Conservation (phyloP, 2,797 vertebrate genomes). For the Hephaestus fuliginosus region DNA sequence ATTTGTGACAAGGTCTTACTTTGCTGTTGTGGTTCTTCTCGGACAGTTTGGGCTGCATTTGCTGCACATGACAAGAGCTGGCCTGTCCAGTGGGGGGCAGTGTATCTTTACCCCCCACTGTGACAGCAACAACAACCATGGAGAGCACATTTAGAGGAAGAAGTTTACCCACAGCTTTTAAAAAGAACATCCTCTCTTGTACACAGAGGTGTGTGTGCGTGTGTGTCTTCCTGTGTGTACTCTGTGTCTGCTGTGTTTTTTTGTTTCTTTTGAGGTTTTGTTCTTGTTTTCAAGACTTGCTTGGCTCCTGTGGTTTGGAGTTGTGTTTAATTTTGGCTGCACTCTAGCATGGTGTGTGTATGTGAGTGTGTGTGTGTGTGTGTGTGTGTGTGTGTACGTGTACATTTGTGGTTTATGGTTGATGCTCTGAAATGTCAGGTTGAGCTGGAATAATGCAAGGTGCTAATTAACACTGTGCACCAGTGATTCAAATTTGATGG, state of each 20-base stretch:
- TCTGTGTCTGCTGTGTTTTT: constrained; percentile 53
- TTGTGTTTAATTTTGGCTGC: constrained; percentile 70
- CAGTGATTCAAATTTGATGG: constrained; percentile 21
- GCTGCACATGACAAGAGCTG: constrained; percentile 86
- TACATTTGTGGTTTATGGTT: constrained; percentile 43
- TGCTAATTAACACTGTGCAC: constrained; percentile 26
- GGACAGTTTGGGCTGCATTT: constrained; percentile 88
- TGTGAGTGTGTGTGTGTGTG: constrained; percentile 21
- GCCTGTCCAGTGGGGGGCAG: constrained; percentile 74
- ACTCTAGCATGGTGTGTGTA: constrained; percentile 63
- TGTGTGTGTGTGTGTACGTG: constrained; percentile 11
- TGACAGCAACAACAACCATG: constrained; percentile 59
- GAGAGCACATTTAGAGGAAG: constrained; percentile 72
- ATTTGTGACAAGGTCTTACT: constrained; percentile 63
- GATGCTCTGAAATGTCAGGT: constrained; percentile 56
- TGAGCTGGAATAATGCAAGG: constrained; percentile 53
- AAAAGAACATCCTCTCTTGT: constrained; percentile 62
- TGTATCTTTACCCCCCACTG: constrained; percentile 67
- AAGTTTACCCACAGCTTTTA: constrained; percentile 70
- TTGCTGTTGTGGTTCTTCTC: constrained; percentile 82
- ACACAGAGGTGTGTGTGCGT: constrained; percentile 67
- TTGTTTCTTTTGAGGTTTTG: constrained; percentile 51
- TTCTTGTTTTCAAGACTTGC: constrained; percentile 54
- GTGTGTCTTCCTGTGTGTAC: constrained; percentile 21
- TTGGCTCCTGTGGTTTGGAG: constrained; percentile 67